Evolutionary conservation across 2,113 vertebrate genomes (phyloP), one percentile per base, ranked within the genome.

Genomic region (Carollia perspicillata): DNA sequence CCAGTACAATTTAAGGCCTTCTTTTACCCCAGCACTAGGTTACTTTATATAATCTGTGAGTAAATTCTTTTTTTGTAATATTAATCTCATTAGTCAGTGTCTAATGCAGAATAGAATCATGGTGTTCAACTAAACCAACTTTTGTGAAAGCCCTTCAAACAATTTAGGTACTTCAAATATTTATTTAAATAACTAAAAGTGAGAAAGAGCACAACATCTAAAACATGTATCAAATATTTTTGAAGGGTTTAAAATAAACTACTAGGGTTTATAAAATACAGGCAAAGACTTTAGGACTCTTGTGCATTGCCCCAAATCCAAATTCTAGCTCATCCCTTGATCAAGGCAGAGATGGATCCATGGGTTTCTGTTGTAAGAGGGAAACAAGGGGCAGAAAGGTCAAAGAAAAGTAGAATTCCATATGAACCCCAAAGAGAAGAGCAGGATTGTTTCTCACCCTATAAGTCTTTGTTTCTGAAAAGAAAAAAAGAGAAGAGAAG

Each of bases 371-470:
- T 72, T 51, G 17, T 12, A 92, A 79, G 13, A 47, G 8, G 17
- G 80, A 95, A 72, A 6, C 63, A 49, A 83, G 63, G 8, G 68
- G 23, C 37, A 95, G 63, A 96, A 90, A 35, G 28, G 42, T 72
- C 42, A 75, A 75, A 74, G 1, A 35, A 84, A 95, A 95, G 51
- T 87, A 77, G 23, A 89, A 86, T 94, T 96, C 77, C 78, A 79
- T 35, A 26, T 81, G 72, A 85, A 74, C 65, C 20, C 22, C 51
- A 40, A 66, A 66, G 84, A 84, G 23, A 81, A 79, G 58, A 79
- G 22, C 49, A 92, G 60, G 23, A 55, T 94, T 90, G 23, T 93
- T 94, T 89, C 86, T 78, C 42, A 75, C 53, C 10, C 35, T 72
- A 0, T 51, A 78, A 65, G 63, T 93, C n/a, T 40, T 60, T 94